Evolutionary conservation across 1,140 invertebrate genomes (phyloP).

Genomic region (Andrena cerasifolii): DNA sequence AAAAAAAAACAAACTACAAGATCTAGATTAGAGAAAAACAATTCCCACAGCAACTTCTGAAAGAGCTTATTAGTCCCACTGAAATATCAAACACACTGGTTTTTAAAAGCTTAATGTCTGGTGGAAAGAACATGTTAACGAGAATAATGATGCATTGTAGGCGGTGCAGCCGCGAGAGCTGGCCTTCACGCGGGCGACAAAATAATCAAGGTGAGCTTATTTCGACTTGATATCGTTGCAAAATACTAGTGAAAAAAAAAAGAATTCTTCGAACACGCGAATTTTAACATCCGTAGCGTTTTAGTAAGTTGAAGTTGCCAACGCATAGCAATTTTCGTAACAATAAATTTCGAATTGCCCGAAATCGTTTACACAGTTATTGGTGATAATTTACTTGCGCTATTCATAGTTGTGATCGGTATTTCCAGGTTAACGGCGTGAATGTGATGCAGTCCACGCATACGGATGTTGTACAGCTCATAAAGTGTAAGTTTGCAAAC

Average conservation of each 20-base stretch:
- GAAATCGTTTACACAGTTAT: no score
- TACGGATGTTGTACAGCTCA: conserved; percentile 95
- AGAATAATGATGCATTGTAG: conserved; percentile 80
- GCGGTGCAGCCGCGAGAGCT: conserved; percentile 96
- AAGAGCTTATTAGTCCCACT: no score
- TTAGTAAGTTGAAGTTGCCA: no score
- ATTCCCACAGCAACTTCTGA: no score
- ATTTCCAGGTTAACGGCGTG: conserved; percentile 92
- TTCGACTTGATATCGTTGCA: conserved; percentile 34
- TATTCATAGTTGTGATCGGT: conserved; percentile 39
- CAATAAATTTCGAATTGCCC: no score
- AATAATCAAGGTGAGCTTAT: conserved; percentile 91
- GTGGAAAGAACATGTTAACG: conserved; percentile 2
- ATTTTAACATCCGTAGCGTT: background rate
- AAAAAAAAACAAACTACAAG: no score
- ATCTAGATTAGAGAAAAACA: no score
- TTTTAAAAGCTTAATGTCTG: background rate
- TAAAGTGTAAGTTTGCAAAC: conserved; percentile 89
- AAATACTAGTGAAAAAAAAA: conserved; percentile 7
- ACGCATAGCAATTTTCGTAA: no score
- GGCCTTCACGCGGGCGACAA: conserved; percentile 96
- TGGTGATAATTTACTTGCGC: conserved; percentile 5
- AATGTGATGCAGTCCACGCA: conserved; percentile 95
- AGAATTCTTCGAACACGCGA: background rate
- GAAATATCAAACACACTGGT: background rate